Evolutionary conservation across 2,113 vertebrate species (phyloP).

Genomic region (Mastomys coucha): DNA sequence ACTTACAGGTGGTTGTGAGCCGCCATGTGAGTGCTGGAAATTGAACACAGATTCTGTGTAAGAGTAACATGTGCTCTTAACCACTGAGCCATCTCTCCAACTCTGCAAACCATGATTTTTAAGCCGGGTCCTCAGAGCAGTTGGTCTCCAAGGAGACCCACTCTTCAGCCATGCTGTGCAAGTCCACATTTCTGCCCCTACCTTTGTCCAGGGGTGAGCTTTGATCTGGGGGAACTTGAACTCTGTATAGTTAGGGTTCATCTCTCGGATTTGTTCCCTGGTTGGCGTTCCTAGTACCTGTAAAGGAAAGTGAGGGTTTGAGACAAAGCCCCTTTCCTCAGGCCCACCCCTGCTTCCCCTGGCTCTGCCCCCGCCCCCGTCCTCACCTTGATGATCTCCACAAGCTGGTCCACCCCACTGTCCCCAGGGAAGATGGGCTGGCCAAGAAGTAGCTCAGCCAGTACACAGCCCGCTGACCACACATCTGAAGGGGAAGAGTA

Average conservation of each 20-base stretch:
- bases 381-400: slow-evolving; percentile 96
- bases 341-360: neutral
- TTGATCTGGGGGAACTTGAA: slow-evolving; percentile 98
- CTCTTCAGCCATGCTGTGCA: neutral
- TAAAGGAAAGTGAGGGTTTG: neutral
- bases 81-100: neutral
- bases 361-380: neutral
- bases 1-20: neutral
- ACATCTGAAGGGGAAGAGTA: slow-evolving; percentile 86
- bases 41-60: neutral
- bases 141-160: neutral
- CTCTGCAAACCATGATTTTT: neutral
- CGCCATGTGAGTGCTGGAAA: neutral
- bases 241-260: slow-evolving; percentile 98
- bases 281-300: slow-evolving; percentile 96
- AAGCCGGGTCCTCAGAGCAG: neutral
- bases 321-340: neutral
- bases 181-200: slow-evolving; percentile 49
- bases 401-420: slow-evolving; percentile 96
- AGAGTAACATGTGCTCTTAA: neutral
- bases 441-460: slow-evolving; percentile 94
- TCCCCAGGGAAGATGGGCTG: slow-evolving; percentile 97
- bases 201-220: slow-evolving; percentile 97
- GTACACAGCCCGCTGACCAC: slow-evolving; percentile 96
- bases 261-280: slow-evolving; percentile 96